Base-by-base conservation (phyloP, 2,888 invertebrate species). In the Drosophila infuscata region DNA sequence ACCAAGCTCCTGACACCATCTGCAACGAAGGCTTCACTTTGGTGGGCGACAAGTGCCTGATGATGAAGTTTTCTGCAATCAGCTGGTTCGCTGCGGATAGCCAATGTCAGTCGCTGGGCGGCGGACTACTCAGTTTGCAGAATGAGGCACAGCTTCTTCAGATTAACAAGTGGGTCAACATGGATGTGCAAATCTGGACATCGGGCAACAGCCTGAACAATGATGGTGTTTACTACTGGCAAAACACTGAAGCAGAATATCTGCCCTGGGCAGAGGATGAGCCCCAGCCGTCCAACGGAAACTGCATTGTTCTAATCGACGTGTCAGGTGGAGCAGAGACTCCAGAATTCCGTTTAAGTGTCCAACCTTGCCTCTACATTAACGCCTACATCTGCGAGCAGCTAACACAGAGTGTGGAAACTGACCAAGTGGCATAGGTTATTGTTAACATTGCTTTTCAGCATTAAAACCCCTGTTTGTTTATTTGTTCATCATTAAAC, bases 191-290 rank as follows among this genome's bases (percentile, higher is more conserved):
- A 46, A 46, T 46, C 41, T 83, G 79, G 83, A 81, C 73, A 2
- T 52, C 79, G 3, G 82, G 83, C 20, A 83, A 82, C 35, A 43
- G 49, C 5, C 17, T 82, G n/a, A 73, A 76, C 3, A 15, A 25
- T 15, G 25, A 15, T 25, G 43, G 43, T 20, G 43, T 43, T 43
- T 43, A 43, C 20, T 43, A 43, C 20, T 43, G 43, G 43, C 43
- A 43, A 2, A 11, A 43, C 43, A 11, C 20, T 20, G 43, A 43
- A 43, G 46, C 46, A 54, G 8, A n/a, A 33, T 81, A 70, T 41
- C 30, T 81, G 4, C 71, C 69, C 48, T 83, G 81, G 81, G 46
- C 54, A 6, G 1, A 30, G 8, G 75, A 67, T 11, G 51, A 81
- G 38, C 83, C 81, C n/a, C 2, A 12, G 7, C 15, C 25, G 15